These are phyloP conservation scores for Osmerus mordax DNA, from an alignment of 2,113 vertebrate genomes.

Conservation along the genomic window DNA sequence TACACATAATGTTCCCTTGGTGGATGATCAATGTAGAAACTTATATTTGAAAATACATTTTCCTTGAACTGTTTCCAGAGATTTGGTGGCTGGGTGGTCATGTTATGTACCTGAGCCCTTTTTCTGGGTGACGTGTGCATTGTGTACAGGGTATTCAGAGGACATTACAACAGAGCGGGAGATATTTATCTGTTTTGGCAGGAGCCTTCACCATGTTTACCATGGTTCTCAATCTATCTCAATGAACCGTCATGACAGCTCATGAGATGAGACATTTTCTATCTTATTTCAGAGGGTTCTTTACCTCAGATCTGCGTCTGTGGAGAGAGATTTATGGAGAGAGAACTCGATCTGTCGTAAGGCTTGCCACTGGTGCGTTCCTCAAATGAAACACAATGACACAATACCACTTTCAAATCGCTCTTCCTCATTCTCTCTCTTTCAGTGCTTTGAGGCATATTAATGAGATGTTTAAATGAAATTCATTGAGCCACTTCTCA, in stretches of 20 bases:
- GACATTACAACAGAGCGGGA: conserved; percentile 17
- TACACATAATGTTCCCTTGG: too few species aligned
- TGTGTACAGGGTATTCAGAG: not conserved
- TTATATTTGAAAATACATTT: too few species aligned
- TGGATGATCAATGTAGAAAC: too few species aligned
- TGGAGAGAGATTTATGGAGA: conserved; percentile 14
- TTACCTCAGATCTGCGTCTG: conserved; percentile 24
- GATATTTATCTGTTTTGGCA: conserved; percentile 19
- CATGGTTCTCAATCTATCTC: not conserved
- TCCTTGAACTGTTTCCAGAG: too few species aligned
- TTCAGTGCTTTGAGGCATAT: conserved; percentile 1
- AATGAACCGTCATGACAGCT: conserved; percentile 33
- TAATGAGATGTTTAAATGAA: conserved; percentile 20
- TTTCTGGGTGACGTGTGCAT: not conserved
- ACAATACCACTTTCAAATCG: conserved; percentile 33
- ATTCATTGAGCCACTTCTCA: not conserved
- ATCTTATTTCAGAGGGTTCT: conserved; percentile 19
- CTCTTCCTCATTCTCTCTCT: conserved; percentile 1
- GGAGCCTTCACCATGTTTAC: not conserved
- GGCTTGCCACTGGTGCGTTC: conserved; percentile 7
- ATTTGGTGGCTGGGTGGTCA: too few species aligned
- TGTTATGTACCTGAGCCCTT: too few species aligned
- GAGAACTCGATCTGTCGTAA: conserved; percentile 22
- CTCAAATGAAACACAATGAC: conserved; percentile 22
- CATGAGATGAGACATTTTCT: conserved; percentile 34